These are phyloP conservation scores for Turdus rufiventris DNA, from an alignment of 2,113 vertebrate genomes.

Conservation along the genomic window DNA sequence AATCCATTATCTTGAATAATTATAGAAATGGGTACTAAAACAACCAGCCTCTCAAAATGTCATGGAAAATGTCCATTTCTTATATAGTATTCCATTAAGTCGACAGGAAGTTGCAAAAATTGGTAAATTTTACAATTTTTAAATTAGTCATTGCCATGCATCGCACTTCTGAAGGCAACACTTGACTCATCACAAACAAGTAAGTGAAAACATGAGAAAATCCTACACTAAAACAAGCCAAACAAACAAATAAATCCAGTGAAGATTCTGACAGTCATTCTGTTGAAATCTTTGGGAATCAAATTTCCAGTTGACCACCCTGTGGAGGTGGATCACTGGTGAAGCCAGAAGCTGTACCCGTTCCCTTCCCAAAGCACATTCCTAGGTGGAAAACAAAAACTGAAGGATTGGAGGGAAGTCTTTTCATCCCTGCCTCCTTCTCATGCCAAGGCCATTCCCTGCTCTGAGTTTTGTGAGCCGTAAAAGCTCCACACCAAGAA, in stretches of 20 bases:
- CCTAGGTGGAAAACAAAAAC: not conserved
- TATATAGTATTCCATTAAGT: not conserved
- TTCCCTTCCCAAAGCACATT: not conserved
- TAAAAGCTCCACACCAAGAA: not conserved
- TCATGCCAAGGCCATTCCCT: not conserved
- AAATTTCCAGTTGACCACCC: not conserved
- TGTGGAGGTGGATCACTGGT: not conserved
- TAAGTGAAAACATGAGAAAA: not conserved
- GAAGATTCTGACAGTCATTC: not conserved
- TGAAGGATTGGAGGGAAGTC: not conserved
- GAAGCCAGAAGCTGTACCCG: not conserved
- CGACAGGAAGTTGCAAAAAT: not conserved
- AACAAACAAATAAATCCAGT: not conserved
- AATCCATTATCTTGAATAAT: not conserved
- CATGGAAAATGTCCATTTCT: not conserved
- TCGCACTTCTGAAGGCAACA: not conserved
- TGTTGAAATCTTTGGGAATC: not conserved
- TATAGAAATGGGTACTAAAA: not conserved
- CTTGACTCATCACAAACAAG: not conserved
- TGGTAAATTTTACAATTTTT: not conserved
- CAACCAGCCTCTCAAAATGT: not conserved
- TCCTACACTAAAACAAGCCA: not conserved
- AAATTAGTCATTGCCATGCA: not conserved
- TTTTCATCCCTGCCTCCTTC: not conserved
- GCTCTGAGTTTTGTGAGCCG: not conserved